Conservation (phyloP, 2,797 vertebrate species). For the Hyperoplus lanceolatus region DNA sequence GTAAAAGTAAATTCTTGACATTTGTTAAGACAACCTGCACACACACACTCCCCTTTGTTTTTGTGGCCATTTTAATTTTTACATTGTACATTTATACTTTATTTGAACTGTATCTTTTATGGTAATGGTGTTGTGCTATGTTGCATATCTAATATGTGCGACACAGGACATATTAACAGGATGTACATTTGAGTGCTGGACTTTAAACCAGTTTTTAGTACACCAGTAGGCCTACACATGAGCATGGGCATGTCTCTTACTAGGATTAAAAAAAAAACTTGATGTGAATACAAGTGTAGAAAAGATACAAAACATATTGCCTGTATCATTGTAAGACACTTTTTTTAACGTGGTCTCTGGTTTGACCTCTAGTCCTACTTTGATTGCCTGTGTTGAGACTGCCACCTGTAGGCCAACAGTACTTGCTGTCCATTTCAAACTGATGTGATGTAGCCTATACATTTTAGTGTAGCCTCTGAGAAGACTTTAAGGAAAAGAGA, state of each 20-base stretch:
- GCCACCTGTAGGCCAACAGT: conserved; percentile 72
- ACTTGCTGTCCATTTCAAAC: neutral
- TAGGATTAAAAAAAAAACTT: neutral
- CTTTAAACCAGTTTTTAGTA: neutral
- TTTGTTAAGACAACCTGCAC: neutral
- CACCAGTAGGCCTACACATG: neutral
- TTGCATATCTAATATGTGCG: neutral
- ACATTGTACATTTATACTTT: too few species aligned
- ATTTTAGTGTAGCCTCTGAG: neutral
- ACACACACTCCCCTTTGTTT: neutral
- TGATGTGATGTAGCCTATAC: neutral
- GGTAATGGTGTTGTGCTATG: neutral
- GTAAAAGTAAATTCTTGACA: neutral
- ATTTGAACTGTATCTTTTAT: neutral
- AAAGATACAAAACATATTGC: neutral
- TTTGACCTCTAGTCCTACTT: conserved; percentile 39
- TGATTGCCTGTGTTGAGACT: conserved; percentile 49
- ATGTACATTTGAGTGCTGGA: neutral
- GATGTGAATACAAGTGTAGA: neutral
- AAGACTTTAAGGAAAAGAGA: neutral
- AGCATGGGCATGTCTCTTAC: neutral
- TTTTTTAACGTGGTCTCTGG: conserved; percentile 25
- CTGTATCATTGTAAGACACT: neutral
- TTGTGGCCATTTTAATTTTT: neutral
- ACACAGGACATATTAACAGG: neutral